These are phyloP conservation scores for Gastracanthus pulcherrimus DNA, from an alignment of 2,888 invertebrate genomes.

Conservation along the genomic window DNA sequence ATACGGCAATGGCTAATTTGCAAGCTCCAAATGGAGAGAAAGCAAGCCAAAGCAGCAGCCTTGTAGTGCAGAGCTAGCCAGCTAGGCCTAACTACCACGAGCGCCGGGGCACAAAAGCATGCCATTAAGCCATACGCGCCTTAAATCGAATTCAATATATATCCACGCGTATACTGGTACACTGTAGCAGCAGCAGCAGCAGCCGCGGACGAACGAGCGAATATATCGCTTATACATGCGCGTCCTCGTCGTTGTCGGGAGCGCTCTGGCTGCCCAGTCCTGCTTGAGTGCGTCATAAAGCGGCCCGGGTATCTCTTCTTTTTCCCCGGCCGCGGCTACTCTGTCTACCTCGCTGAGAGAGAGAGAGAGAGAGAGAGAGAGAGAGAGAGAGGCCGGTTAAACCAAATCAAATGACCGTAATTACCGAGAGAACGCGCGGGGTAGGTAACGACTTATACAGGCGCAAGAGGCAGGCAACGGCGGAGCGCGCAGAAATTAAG, in stretches of 20 bases:
- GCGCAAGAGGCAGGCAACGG: not conserved
- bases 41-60: not conserved
- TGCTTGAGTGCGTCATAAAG: constrained; percentile 14
- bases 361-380: no score
- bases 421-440: not conserved
- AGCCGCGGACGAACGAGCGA: not conserved
- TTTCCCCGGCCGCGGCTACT: not conserved
- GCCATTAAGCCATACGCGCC: constrained; percentile 31
- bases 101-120: constrained; percentile 8
- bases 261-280: not conserved
- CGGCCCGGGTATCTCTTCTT: constrained; percentile 2
- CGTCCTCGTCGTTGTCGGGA: not conserved
- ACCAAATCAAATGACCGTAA: constrained; percentile 41
- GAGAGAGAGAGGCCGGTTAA: not conserved
- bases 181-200: no score
- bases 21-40: constrained; percentile 36
- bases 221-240: not conserved
- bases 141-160: constrained; percentile 49
- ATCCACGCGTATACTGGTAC: no score
- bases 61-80: not conserved
- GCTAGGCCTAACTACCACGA: constrained; percentile 22
- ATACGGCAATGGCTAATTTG: constrained; percentile 49
- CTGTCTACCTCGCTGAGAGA: not conserved
- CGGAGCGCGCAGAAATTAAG: not conserved
- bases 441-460: not conserved